These are phyloP conservation scores for Hemitrygon akajei DNA, from an alignment of 2,797 vertebrate genomes.

Conservation along the genomic window DNA sequence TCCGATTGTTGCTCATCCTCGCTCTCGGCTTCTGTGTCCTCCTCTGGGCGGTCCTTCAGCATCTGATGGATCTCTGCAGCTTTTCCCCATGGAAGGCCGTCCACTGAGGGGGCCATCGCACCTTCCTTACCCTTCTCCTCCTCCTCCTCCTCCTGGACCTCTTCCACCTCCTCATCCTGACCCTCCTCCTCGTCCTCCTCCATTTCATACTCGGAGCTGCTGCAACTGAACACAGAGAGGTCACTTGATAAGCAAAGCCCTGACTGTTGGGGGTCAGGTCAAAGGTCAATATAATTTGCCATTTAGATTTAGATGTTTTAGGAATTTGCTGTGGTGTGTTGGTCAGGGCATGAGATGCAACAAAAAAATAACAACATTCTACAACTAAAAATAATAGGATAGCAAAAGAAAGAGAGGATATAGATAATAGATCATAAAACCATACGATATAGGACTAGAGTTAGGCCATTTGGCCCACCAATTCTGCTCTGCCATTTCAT, in stretches of 20 bases:
- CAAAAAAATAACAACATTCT: no score
- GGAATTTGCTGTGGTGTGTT: no score
- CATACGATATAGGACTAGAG: no score
- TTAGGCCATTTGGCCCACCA: no score
- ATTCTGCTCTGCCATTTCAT: no score
- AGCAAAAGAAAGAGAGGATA: no score
- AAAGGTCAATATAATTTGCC: no score
- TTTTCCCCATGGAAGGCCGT: conserved; percentile 89
- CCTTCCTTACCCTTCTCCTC: conserved; percentile 59
- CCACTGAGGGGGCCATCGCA: conserved; percentile 67
- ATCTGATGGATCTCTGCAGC: conserved; percentile 85
- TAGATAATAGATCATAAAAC: no score
- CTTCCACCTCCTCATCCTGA: conserved; percentile 38
- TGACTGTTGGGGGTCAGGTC: neutral
- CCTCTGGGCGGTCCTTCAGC: conserved; percentile 63
- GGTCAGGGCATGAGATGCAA: no score
- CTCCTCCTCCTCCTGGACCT: conserved; percentile 64
- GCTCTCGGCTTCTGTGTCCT: conserved; percentile 43
- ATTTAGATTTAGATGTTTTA: no score
- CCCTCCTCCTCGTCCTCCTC: conserved; percentile 41
- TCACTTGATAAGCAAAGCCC: neutral
- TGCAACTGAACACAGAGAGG: conserved; percentile 46
- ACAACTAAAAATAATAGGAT: no score
- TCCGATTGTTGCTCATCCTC: conserved; percentile 65
- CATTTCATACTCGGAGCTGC: conserved; percentile 88